A percentile compares a stretch with the other conserved stretches of the same genome.
Evolutionary conservation across 2,113 vertebrate species (phyloP).

Genomic region (Rhinoderma darwinii): DNA sequence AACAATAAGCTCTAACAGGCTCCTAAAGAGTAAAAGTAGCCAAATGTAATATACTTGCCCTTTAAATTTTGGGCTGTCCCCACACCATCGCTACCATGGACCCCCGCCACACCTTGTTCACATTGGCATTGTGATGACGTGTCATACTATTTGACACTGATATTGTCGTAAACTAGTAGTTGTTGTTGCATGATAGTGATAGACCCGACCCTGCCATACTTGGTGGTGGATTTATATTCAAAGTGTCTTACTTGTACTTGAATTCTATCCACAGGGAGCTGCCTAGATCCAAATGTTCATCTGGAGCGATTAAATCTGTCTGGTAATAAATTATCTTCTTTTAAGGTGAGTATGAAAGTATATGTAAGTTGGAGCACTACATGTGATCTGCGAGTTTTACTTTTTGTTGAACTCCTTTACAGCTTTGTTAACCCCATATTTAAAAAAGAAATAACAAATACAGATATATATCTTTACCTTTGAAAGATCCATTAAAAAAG

Average conservation of each 20-base stretch:
- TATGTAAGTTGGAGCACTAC: too few species aligned
- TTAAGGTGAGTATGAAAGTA: conserved; percentile 80
- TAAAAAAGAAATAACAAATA: too few species aligned
- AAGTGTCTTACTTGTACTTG: conserved; percentile 7
- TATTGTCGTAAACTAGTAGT: neutral
- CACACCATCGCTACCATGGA: neutral
- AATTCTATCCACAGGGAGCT: conserved; percentile 72
- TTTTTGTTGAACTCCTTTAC: too few species aligned
- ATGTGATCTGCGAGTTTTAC: too few species aligned
- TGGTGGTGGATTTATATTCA: neutral
- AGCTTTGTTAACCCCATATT: too few species aligned
- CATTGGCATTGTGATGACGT: neutral
- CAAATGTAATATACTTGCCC: neutral
- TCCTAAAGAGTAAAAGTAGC: too few species aligned
- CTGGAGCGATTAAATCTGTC: conserved; percentile 87
- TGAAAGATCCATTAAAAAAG: too few species aligned
- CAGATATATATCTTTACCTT: too few species aligned
- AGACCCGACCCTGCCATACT: neutral
- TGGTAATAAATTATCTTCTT: conserved; percentile 86
- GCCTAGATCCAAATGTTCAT: conserved; percentile 78
- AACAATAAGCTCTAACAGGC: too few species aligned
- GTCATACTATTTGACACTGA: neutral
- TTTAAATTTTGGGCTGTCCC: neutral
- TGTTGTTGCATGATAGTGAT: neutral
- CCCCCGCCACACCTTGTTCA: neutral